A percentile compares a stretch with the other conserved stretches of the same genome.
These are phyloP conservation scores for Thunnus albacares DNA, from an alignment of 2,797 vertebrate genomes.

Conservation along the genomic window DNA sequence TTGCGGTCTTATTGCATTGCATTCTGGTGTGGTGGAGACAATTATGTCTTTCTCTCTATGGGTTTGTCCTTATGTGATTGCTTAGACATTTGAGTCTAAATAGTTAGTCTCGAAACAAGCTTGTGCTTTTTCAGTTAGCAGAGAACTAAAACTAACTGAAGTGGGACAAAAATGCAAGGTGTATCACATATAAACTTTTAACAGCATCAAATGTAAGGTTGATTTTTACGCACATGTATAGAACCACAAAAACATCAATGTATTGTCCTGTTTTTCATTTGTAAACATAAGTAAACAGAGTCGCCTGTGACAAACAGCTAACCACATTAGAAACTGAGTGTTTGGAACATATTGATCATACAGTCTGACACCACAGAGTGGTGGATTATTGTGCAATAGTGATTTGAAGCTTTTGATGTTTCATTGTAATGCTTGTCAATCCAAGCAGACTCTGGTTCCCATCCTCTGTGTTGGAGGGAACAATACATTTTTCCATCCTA, in stretches of 20 bases:
- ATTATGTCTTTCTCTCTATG: background rate
- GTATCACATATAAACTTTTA: background rate
- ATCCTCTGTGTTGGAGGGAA: background rate
- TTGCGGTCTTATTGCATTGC: constrained; percentile 10
- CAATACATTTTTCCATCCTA: background rate
- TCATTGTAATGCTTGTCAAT: background rate
- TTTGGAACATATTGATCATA: constrained; percentile 1
- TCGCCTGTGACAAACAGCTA: background rate
- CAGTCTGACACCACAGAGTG: background rate
- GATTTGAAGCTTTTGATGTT: background rate
- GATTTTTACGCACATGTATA: background rate
- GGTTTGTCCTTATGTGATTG: background rate
- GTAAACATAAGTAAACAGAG: background rate
- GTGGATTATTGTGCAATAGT: background rate
- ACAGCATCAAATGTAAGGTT: background rate
- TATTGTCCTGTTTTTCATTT: background rate
- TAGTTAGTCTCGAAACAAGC: background rate
- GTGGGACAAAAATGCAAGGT: background rate
- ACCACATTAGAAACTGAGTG: background rate
- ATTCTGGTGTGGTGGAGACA: constrained; percentile 11
- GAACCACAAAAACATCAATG: background rate
- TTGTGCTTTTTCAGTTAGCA: background rate
- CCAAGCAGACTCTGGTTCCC: background rate
- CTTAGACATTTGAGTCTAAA: background rate
- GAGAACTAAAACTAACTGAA: background rate